phyloP scores from a whole-genome alignment of 53 echinoderm and acorn worm species.

The Hippasteria phrygiana region DNA sequence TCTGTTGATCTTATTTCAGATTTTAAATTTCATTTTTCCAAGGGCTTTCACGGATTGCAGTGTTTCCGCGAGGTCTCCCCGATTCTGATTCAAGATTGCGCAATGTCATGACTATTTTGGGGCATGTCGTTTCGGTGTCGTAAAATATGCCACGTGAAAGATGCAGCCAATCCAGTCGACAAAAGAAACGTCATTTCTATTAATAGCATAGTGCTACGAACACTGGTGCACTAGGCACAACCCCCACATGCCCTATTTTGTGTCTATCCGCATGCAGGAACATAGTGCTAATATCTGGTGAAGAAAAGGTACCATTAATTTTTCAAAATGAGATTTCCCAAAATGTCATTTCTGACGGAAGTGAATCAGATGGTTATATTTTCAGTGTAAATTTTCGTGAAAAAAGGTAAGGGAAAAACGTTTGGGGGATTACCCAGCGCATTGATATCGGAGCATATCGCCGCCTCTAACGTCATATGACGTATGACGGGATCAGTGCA shows the following conservation, averaged over 20 bases:
- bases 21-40: neutral
- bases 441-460: conserved; percentile 19
- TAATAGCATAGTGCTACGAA: too few species aligned
- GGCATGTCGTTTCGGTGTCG: conserved; percentile 7
- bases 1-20: neutral
- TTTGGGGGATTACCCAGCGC: conserved; percentile 55
- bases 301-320: neutral
- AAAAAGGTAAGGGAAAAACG: neutral
- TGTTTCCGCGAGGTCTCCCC: neutral
- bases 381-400: too few species aligned
- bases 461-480: conserved; percentile 51
- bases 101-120: conserved; percentile 63
- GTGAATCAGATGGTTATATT: too few species aligned
- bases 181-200: conserved; percentile 37
- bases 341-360: too few species aligned
- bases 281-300: conserved; percentile 21
- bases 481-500: neutral
- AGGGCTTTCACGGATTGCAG: neutral
- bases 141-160: conserved; percentile 35
- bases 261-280: neutral
- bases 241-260: neutral
- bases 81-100: conserved; percentile 52
- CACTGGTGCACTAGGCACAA: too few species aligned
- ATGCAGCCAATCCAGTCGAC: conserved; percentile 27
- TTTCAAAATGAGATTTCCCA: neutral